These are phyloP conservation scores for Odocoileus virginianus DNA, from an alignment of 2,113 vertebrate species.

Conservation along the genomic window DNA sequence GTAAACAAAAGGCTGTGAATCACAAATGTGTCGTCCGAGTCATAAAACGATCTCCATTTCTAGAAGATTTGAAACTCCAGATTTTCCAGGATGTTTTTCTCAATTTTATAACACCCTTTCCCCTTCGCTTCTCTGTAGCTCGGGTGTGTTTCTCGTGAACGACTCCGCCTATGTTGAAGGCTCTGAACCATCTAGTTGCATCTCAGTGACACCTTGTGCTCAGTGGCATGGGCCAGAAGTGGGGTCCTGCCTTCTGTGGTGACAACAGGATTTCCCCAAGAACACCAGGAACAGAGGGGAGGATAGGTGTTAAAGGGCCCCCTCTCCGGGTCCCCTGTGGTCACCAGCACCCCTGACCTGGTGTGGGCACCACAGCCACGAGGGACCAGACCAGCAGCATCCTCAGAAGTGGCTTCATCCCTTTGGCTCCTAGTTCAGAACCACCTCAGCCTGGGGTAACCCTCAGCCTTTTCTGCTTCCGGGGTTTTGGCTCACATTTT, in stretches of 20 bases:
- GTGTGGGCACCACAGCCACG: background rate
- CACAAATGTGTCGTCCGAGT: background rate
- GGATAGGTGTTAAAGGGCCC: background rate
- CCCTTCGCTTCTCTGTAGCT: background rate
- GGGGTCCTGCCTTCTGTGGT: background rate
- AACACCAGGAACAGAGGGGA: background rate
- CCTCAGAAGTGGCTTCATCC: conserved; percentile 17
- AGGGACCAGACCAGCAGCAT: conserved; percentile 14
- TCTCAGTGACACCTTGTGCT: background rate
- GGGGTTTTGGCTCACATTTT: background rate
- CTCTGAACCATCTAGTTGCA: background rate
- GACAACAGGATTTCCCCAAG: conserved; percentile 30
- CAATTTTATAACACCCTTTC: background rate
- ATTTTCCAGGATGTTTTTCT: background rate
- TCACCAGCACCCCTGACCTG: background rate
- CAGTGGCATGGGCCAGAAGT: background rate
- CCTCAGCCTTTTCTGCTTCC: background rate
- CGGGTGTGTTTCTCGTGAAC: background rate
- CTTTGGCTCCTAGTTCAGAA: conserved; percentile 28
- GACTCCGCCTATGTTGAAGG: background rate
- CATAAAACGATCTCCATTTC: background rate
- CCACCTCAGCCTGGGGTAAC: background rate
- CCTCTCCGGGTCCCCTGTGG: background rate
- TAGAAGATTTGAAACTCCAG: background rate
- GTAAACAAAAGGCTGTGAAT: background rate